A percentile compares a stretch with the other conserved stretches of the same genome.
phyloP scores from a whole-genome alignment of 2,888 invertebrate species.

The Cephus sareptanus region DNA sequence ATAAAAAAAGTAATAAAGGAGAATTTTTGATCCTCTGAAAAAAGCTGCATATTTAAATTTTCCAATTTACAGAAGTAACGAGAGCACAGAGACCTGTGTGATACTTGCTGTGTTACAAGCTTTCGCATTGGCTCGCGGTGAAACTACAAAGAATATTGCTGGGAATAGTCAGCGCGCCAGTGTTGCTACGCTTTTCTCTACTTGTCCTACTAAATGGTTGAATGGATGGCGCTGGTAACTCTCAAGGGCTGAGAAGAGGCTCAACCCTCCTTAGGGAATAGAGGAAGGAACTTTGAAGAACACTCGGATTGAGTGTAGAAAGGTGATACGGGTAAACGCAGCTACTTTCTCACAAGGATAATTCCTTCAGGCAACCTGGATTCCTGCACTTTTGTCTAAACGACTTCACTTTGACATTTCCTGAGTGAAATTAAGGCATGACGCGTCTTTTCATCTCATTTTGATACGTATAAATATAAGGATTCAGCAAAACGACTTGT shows the following conservation, averaged over 20 bases:
- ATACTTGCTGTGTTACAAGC: neutral
- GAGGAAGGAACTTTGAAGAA: conserved; percentile 19
- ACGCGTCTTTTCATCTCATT: too few species aligned
- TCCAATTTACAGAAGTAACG: neutral
- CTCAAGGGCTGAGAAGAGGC: conserved; percentile 15
- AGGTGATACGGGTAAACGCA: conserved; percentile 16
- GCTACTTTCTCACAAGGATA: neutral
- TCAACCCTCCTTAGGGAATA: neutral
- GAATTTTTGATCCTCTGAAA: neutral
- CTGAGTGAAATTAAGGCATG: neutral
- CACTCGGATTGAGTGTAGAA: conserved; percentile 9
- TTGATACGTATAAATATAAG: too few species aligned
- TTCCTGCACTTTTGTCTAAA: neutral
- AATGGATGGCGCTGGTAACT: conserved; percentile 20
- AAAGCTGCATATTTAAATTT: neutral
- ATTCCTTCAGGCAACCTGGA: neutral
- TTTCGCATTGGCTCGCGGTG: neutral
- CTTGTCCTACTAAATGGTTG: conserved; percentile 18
- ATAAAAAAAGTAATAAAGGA: neutral
- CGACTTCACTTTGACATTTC: neutral
- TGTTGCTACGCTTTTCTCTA: neutral
- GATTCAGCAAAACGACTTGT: neutral
- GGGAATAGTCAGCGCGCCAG: neutral
- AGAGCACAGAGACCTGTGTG: neutral
- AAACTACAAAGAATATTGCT: neutral